phyloP scores from a whole-genome alignment of 1,140 invertebrate genomes.

The Drosophila repleta region DNA sequence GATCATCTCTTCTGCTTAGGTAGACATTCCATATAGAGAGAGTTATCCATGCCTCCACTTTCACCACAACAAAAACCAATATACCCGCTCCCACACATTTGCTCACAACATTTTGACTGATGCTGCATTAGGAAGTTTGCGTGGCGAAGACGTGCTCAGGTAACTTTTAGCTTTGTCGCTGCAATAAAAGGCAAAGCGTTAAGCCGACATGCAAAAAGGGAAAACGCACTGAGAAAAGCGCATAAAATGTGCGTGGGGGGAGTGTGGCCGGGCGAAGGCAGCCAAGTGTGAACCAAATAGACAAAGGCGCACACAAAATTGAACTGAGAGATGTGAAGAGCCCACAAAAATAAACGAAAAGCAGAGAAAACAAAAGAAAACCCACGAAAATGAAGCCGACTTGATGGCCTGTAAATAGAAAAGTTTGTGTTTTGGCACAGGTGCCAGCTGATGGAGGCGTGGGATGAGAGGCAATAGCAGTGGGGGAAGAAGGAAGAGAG shows the following conservation, averaged over 20 bases:
- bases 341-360: not conserved
- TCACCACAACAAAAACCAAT: no score
- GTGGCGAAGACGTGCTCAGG: conserved; percentile 25
- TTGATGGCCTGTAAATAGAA: conserved; percentile 75
- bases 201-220: conserved; percentile 72
- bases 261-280: conserved; percentile 40
- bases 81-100: no score
- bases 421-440: conserved; percentile 60
- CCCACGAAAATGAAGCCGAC: conserved; percentile 59
- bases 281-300: conserved; percentile 48
- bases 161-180: conserved; percentile 59
- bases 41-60: no score
- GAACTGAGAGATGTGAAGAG: not conserved
- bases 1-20: no score
- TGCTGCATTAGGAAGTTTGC: not conserved
- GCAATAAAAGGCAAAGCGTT: conserved; percentile 61
- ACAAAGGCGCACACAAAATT: conserved; percentile 18
- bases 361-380: not conserved
- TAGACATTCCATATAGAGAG: no score
- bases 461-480: not conserved
- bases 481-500: not conserved
- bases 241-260: conserved; percentile 65
- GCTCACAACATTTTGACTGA: not conserved
- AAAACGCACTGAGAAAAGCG: conserved; percentile 75
- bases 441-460: conserved; percentile 12